Evolutionary conservation across 2,113 vertebrate species (phyloP).

Genomic region (Psammodynastes pulverulentus): DNA sequence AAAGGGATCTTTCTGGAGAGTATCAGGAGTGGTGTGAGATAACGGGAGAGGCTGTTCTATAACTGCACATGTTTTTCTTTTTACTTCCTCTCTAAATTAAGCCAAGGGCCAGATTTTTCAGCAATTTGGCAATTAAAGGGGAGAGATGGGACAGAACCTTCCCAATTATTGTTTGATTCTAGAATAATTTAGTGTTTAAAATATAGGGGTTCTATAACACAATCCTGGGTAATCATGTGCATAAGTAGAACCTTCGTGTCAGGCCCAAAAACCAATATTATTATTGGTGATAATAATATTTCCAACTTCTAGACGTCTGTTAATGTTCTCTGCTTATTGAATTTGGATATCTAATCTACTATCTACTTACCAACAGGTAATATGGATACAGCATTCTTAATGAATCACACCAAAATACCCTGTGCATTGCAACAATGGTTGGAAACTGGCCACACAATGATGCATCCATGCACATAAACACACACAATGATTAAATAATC

Average conservation of each 20-base stretch:
- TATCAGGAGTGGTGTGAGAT: background rate
- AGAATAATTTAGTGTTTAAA: background rate
- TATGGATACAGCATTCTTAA: background rate
- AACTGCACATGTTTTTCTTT: background rate
- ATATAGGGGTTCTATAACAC: background rate
- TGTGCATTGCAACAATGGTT: background rate
- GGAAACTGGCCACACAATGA: background rate
- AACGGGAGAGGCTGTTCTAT: background rate
- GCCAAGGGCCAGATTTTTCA: background rate
- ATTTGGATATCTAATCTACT: background rate
- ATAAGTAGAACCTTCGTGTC: background rate
- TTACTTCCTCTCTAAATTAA: background rate
- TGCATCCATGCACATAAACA: background rate
- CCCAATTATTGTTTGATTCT: background rate
- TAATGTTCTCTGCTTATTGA: background rate
- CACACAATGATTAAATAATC: conserved; percentile 16
- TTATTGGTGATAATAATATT: background rate
- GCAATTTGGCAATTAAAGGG: background rate
- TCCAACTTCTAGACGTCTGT: background rate
- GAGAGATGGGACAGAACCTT: background rate
- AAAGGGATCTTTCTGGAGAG: background rate
- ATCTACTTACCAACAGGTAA: too few relatives aligned
- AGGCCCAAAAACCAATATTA: too few relatives aligned
- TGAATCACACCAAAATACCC: background rate
- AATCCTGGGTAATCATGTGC: background rate